These are phyloP conservation scores for Scelioninae gen. 2 DNA, from an alignment of 2,888 invertebrate genomes.

Conservation along the genomic window DNA sequence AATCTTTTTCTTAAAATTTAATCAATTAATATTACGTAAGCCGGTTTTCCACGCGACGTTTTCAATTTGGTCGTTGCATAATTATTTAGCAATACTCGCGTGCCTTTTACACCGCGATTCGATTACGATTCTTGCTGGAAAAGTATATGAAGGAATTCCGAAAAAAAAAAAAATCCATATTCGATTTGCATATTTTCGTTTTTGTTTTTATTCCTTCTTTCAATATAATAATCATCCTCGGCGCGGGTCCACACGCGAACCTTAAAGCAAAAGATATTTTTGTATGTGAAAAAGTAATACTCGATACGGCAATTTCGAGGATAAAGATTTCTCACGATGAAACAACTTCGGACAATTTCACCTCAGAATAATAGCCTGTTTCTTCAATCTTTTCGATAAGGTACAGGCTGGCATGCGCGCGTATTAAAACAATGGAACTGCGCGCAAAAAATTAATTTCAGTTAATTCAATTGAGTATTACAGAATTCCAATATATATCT, in stretches of 20 bases:
- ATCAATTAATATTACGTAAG: too few species aligned
- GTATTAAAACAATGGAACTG: constrained; percentile 24
- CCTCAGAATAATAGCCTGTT: constrained; percentile 41
- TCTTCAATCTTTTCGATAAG: constrained; percentile 40
- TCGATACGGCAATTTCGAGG: constrained; percentile 33
- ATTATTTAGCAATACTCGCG: too few species aligned
- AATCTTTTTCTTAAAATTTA: too few species aligned
- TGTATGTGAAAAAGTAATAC: constrained; percentile 38
- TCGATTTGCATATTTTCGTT: constrained; percentile 7
- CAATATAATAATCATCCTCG: constrained; percentile 25
- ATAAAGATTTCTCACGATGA: constrained; percentile 53
- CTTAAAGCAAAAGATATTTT: constrained; percentile 32
- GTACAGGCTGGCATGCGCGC: constrained; percentile 25
- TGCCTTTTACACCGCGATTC: too few species aligned
- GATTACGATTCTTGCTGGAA: too few species aligned
- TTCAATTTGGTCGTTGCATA: too few species aligned
- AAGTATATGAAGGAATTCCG: too few species aligned
- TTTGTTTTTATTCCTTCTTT: constrained; percentile 5
- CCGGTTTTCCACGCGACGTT: too few species aligned
- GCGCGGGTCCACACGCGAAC: constrained; percentile 25
- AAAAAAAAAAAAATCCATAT: too few species aligned
- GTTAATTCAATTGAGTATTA: constrained; percentile 21
- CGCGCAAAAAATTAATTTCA: constrained; percentile 20
- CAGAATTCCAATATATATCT: constrained; percentile 13
- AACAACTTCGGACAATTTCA: constrained; percentile 33